A percentile compares a stretch with the other conserved stretches of the same genome.
Evolutionary conservation across 1,140 invertebrate genomes (phyloP).

Genomic region (roundworm (Caenorhabditis elegans)): WBcel235 BX284605.5:10320501-10321000

Average conservation of each 20-base stretch:
- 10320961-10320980: constrained; percentile 61
- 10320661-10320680: neutral
- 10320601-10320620: constrained; percentile 12
- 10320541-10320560: constrained; percentile 19
- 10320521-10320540: constrained; percentile 22
- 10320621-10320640: constrained; percentile 28
- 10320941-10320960: neutral
- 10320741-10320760: constrained; percentile 11
- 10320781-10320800: neutral
- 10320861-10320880: neutral
- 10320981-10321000: constrained; percentile 61
- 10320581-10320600: neutral
- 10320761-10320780: neutral
- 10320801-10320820: constrained; percentile 11
- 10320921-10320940: neutral
- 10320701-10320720: neutral
- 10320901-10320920: constrained; percentile 14
- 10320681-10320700: neutral
- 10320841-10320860: constrained; percentile 38
- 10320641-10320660: neutral
- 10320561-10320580: neutral
- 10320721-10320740: neutral
- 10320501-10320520: constrained; percentile 19
- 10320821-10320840: neutral
- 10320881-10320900: neutral